Base-by-base conservation (phyloP, 2,797 vertebrate genomes). In the Astyanax mexicanus region DNA sequence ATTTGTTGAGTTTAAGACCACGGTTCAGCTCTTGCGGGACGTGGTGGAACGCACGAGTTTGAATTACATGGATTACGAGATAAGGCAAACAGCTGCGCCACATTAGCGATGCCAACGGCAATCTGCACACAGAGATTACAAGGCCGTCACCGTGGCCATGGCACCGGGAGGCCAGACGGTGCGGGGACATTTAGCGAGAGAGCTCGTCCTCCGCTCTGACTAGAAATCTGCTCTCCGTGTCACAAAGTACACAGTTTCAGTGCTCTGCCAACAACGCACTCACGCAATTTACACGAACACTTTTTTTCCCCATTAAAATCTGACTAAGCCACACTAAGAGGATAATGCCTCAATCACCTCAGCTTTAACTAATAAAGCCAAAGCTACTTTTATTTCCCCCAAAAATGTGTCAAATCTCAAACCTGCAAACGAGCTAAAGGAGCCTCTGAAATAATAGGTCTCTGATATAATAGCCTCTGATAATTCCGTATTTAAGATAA, bases 11-110 rank as follows among this genome's bases (percentile, higher is more conserved):
- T 72, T 52, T 64, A 77, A 67, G 40, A 25, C 42, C 32, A 57
- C 37, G 44, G 23, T 64, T 74, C 25, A 40, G 51, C 35, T 57
- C 60, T 47, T 44, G 38, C 0, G 11, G 58, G 69, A 79, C 44
- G 19, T 58, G 25, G 21, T 3, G 8, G 55, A 21, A 54, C 38
- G 52, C 38, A 37, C 19, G 9, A 44, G 38, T 51, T 51, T 29
- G 47, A 64, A 65, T 65, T 64, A 66, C 38, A 51, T 35, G 74
- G 55, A 74, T 61, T 77, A 60, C 4, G 55, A 71, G 77, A 74
- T 76, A 77, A 80, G 32, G 45, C 70, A 69, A 72, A 77, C 49
- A 47, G 70, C 60, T 35, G 35, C 25, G 57, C 29, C 74, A 76
- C 23, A 51, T 69, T 73, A 69, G 57, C 21, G 58, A n/a, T 51